These are phyloP conservation scores for Andrena cerasifolii DNA, from an alignment of 1,140 invertebrate genomes.

Conservation along the genomic window DNA sequence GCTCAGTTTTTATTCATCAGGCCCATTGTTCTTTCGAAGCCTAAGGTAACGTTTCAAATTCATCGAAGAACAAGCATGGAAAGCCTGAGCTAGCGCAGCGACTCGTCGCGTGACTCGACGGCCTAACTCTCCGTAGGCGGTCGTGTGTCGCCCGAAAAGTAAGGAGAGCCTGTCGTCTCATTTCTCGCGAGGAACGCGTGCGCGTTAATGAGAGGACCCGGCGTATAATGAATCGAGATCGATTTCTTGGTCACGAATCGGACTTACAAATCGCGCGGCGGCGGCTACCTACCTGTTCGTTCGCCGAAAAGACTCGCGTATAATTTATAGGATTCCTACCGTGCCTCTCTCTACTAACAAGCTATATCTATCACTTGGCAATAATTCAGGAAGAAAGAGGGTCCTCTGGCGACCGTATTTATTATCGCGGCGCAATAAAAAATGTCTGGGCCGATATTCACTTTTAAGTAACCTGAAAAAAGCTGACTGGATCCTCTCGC, in stretches of 20 bases:
- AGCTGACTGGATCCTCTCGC: neutral
- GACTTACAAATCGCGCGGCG: conserved; percentile 59
- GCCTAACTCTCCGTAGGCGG: conserved; percentile 48
- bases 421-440: neutral
- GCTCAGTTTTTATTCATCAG: too few relatives aligned
- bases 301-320: conserved; percentile 56
- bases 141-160: conserved; percentile 35
- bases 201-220: conserved; percentile 62
- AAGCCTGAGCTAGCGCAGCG: conserved; percentile 13
- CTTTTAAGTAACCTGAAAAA: conserved; percentile 3
- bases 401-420: neutral
- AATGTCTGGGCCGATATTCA: neutral
- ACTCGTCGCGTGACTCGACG: conserved; percentile 52
- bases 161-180: conserved; percentile 36
- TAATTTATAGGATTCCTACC: conserved; percentile 34
- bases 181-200: conserved; percentile 60
- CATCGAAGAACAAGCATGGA: conserved; percentile 1
- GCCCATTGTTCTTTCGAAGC: too few relatives aligned
- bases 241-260: conserved; percentile 59
- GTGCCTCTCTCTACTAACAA: conserved; percentile 28
- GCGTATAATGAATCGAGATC: conserved; percentile 64
- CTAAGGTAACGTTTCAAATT: too few relatives aligned
- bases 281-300: conserved; percentile 59
- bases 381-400: conserved; percentile 23
- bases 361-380: conserved; percentile 30